phyloP scores from a whole-genome alignment of 2,888 invertebrate genomes.

The Scrobipalpa atriplicella region DNA sequence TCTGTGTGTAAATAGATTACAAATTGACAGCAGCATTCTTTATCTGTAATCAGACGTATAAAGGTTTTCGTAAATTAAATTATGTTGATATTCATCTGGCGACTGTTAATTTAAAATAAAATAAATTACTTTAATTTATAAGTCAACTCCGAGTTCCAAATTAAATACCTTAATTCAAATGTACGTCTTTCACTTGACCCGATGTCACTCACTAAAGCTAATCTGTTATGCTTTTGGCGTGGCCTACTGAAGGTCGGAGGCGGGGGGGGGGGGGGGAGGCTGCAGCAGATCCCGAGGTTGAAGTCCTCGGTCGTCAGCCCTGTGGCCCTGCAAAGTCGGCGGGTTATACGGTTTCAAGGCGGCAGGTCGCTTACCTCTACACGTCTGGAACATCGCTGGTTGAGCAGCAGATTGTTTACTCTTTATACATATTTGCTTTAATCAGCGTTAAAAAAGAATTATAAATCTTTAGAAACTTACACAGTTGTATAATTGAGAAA shows the following conservation, averaged over 20 bases:
- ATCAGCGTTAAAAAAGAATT: not conserved
- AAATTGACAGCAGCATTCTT: too few species aligned
- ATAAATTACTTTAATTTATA: too few species aligned
- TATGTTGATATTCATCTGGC: too few species aligned
- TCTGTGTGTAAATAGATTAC: too few species aligned
- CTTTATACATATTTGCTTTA: not conserved
- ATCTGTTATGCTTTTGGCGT: not conserved
- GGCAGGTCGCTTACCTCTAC: not conserved
- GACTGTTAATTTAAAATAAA: too few species aligned
- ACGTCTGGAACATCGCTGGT: not conserved
- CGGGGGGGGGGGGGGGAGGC: too few species aligned
- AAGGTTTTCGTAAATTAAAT: too few species aligned
- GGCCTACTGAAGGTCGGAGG: conserved; percentile 14
- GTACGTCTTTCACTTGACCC: not conserved
- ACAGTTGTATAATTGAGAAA: too few species aligned
- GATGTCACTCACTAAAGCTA: not conserved
- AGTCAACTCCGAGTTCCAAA: too few species aligned
- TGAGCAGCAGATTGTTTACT: not conserved
- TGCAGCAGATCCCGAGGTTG: not conserved
- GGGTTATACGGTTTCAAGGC: not conserved
- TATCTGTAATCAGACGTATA: too few species aligned
- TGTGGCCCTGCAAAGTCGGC: conserved; percentile 14
- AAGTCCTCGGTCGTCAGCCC: conserved; percentile 10
- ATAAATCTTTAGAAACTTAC: too few species aligned
- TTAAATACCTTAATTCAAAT: not conserved